These are phyloP conservation scores for Epinephelus cyanopodus DNA, from an alignment of 2,113 vertebrate genomes.

Conservation along the genomic window DNA sequence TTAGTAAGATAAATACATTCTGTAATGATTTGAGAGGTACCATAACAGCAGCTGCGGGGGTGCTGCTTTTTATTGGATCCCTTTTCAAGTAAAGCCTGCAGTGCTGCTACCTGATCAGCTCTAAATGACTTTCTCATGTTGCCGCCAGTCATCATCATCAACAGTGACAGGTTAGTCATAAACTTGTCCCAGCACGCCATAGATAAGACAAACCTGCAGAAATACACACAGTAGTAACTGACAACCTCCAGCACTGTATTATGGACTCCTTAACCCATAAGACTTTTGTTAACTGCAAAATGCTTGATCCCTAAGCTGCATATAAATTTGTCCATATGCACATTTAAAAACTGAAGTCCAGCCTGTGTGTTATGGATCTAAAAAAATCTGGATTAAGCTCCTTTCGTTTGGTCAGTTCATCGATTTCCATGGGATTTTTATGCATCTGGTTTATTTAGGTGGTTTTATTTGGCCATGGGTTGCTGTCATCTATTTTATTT, in stretches of 20 bases:
- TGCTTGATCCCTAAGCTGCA: not conserved
- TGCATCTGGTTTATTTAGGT: not conserved
- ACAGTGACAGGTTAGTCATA: not conserved
- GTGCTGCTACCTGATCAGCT: not conserved
- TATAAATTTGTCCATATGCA: not conserved
- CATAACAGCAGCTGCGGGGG: conserved; percentile 6
- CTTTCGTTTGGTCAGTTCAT: not conserved
- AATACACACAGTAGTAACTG: conserved; percentile 3
- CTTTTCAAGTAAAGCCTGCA: not conserved
- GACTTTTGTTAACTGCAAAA: not conserved
- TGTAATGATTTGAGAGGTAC: not conserved
- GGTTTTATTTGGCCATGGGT: not conserved
- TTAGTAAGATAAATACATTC: not conserved
- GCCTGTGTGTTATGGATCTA: not conserved
- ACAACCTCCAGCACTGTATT: conserved; percentile 25
- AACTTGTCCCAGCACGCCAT: conserved; percentile 42
- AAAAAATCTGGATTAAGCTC: not conserved
- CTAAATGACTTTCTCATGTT: conserved; percentile 21
- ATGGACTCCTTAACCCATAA: not conserved
- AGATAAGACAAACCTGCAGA: conserved; percentile 28
- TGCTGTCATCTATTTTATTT: not conserved
- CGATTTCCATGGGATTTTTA: not conserved
- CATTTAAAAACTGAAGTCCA: not conserved
- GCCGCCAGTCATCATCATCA: conserved; percentile 9
- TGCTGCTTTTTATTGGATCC: not conserved